These are phyloP conservation scores for Phortica variegata DNA, from an alignment of 1,140 invertebrate genomes.

Conservation along the genomic window DNA sequence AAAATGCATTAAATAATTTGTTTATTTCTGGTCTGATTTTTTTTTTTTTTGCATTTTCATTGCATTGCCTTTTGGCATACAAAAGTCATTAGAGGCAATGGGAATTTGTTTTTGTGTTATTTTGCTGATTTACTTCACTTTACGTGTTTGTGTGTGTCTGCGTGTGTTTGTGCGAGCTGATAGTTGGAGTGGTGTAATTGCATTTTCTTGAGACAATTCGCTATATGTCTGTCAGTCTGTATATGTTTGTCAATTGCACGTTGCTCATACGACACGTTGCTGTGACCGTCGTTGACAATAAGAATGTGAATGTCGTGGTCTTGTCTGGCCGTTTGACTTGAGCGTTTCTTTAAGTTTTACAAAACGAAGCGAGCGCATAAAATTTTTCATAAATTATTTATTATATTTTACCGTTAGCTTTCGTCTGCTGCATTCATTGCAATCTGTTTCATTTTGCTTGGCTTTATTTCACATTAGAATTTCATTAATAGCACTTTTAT, in stretches of 20 bases:
- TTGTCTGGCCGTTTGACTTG: slow-evolving; percentile 7
- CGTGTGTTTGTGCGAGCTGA: not conserved
- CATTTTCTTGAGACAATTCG: slow-evolving; percentile 27
- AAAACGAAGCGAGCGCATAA: not conserved
- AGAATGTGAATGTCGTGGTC: slow-evolving; percentile 13
- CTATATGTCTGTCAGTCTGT: not conserved
- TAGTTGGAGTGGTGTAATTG: too few relatives aligned
- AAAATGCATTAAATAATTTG: slow-evolving; percentile 41
- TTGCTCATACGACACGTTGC: slow-evolving; percentile 18
- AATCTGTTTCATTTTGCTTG: slow-evolving; percentile 22
- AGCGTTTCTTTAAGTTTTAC: too few relatives aligned
- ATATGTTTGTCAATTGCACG: slow-evolving; percentile 3
- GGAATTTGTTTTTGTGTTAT: too few relatives aligned
- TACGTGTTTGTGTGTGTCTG: not conserved
- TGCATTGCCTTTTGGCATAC: slow-evolving; percentile 6
- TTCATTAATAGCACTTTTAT: slow-evolving; percentile 55
- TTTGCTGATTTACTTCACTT: slow-evolving; percentile 26
- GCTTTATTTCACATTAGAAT: slow-evolving; percentile 42
- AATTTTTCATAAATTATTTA: slow-evolving; percentile 50
- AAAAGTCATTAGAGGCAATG: slow-evolving; percentile 29
- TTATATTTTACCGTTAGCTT: slow-evolving; percentile 44
- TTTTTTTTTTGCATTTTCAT: slow-evolving; percentile 13
- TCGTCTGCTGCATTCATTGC: slow-evolving; percentile 14
- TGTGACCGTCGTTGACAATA: too few relatives aligned
- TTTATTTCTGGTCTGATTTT: slow-evolving; percentile 14